Evolutionary conservation across 2,113 vertebrate species (phyloP).

Genomic region (Stercorarius parasiticus): DNA sequence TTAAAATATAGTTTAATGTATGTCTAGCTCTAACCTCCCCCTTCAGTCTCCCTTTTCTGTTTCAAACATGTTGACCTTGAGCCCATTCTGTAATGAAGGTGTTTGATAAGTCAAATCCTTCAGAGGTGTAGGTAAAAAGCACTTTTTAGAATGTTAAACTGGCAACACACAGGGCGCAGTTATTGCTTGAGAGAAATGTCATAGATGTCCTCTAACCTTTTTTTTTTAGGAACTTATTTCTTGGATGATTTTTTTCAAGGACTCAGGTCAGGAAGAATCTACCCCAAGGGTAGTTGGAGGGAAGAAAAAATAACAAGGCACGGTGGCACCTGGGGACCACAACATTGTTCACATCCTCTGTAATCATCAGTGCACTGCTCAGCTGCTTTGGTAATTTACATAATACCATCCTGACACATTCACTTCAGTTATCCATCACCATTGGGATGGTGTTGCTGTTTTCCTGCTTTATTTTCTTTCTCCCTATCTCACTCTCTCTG

Average conservation of each 20-base stretch:
- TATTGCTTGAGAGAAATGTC: conserved; percentile 80
- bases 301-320: conserved; percentile 89
- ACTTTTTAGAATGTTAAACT: conserved; percentile 35
- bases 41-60: background rate
- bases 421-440: conserved; percentile 88
- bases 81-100: conserved; percentile 15
- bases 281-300: conserved; percentile 87
- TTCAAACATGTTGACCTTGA: conserved; percentile 34
- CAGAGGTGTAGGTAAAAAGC: conserved; percentile 45
- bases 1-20: background rate
- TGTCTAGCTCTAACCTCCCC: background rate
- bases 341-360: conserved; percentile 85
- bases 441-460: conserved; percentile 72
- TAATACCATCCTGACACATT: conserved; percentile 90
- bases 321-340: conserved; percentile 82
- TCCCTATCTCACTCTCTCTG: conserved; percentile 69
- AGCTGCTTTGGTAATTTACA: conserved; percentile 91
- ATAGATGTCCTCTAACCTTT: conserved; percentile 75
- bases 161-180: conserved; percentile 58
- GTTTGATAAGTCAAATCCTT: conserved; percentile 57
- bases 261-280: conserved; percentile 88
- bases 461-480: conserved; percentile 73
- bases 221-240: conserved; percentile 54
- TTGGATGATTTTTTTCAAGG: conserved; percentile 76
- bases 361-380: conserved; percentile 91